Conservation (phyloP, 2,113 vertebrate genomes). For the Polypterus bichir region DNA sequence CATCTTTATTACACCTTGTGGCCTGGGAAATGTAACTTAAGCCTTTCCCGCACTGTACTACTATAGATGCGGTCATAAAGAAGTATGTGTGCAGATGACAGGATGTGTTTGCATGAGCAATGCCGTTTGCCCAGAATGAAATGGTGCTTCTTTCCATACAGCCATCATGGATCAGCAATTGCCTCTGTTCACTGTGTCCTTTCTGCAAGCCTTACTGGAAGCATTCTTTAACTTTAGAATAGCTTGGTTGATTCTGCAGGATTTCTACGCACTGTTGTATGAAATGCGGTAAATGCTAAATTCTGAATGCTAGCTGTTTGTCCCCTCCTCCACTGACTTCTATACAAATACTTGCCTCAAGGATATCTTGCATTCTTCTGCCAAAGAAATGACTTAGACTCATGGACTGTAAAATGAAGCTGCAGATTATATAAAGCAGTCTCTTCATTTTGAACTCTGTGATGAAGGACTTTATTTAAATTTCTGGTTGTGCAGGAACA, state of each 20-base stretch:
- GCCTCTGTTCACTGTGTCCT: slow-evolving; percentile 24
- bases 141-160: slow-evolving; percentile 20
- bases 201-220: slow-evolving; percentile 32
- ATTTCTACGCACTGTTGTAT: slow-evolving; percentile 33
- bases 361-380: slow-evolving; percentile 27
- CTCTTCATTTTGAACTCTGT: slow-evolving; percentile 5
- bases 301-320: slow-evolving; percentile 34
- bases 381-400: slow-evolving; percentile 22
- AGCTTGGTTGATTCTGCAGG: slow-evolving; percentile 29
- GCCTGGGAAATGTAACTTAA: too few species aligned
- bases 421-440: slow-evolving; percentile 22
- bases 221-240: slow-evolving; percentile 43
- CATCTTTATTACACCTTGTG: too few species aligned
- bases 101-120: too few species aligned
- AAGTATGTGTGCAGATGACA: too few species aligned
- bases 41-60: too few species aligned
- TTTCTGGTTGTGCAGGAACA: too few species aligned
- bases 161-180: slow-evolving; percentile 48
- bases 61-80: too few species aligned
- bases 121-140: too few species aligned
- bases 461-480: too few species aligned
- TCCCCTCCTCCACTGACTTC: slow-evolving; percentile 22
- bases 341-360: slow-evolving; percentile 26
- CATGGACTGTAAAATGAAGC: slow-evolving; percentile 26
- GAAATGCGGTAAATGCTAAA: slow-evolving; percentile 41